Evolutionary conservation across 2,797 vertebrate genomes (phyloP), one percentile per base, ranked within the genome.

Genomic region (Enteromius mattozi): DNA sequence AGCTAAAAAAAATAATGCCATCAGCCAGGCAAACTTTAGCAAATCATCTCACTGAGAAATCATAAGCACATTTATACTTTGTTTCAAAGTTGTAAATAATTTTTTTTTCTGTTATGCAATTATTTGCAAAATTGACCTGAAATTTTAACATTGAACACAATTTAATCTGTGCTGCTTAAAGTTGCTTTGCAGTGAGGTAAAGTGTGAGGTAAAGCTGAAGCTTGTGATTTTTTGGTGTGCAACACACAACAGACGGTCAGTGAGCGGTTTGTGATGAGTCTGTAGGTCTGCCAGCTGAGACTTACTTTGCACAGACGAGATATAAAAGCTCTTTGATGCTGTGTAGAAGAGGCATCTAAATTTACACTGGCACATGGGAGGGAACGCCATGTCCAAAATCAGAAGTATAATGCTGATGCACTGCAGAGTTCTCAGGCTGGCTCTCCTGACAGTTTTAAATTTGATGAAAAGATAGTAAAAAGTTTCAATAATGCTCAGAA

Each of bases 361-460:
- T 63, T 51, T 65, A 72, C 69, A 59, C 63, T n/a, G 63, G 19
- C 35, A 45, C n/a, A 45, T 16, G 65, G 6, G 51, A 78, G 66
- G 66, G 51, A 59, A 35, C 49, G 2, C 47, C n/a, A 21, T 14
- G 12, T 74, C 68, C 35, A 65, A 4, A 40, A 63, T 30, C 35
- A 63, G 56, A 78, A 17, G 27, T 65, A 80, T 72, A 72, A 63
- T 49, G 83, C 83, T 85, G 77, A 85, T 49, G 54, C 56, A 78
- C 35, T 21, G 33, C 72, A 78, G 49, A 83, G 24, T 70, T 78
- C 77, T 37, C 21, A 17, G 13, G 33, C 45, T 45, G 47, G 27
- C 7, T 78, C 72, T 69, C 33, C 47, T 45, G 82, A 84, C 37
- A 19, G 45, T 51, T 66, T 56, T n/a, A 33, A 33, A 78, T 83